Percentiles rank a stretch among this genome's conserved stretches.
Conservation (phyloP, 2,797 vertebrate genomes). For the Carapus acus region DNA sequence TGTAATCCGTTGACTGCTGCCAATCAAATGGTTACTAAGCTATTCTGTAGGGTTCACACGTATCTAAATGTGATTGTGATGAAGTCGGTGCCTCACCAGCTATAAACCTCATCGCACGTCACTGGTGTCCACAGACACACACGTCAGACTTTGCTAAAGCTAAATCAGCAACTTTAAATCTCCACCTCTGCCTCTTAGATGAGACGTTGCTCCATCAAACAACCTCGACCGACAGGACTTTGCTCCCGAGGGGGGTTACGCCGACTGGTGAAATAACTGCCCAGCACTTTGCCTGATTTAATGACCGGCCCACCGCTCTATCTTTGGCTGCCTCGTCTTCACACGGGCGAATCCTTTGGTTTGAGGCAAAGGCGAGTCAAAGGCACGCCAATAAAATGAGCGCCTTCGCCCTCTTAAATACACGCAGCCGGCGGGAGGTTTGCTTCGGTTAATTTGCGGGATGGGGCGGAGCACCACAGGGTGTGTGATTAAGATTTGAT, state of each 20-base stretch:
- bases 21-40: too few species aligned
- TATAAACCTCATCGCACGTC: too few species aligned
- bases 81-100: too few species aligned
- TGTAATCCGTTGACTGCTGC: too few species aligned
- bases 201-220: slow-evolving; percentile 1
- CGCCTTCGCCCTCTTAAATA: slow-evolving; percentile 1
- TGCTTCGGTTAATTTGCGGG: neutral
- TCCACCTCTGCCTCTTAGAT: neutral
- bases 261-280: slow-evolving; percentile 7
- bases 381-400: slow-evolving; percentile 7
- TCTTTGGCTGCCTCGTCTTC: slow-evolving; percentile 7
- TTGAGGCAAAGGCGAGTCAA: neutral
- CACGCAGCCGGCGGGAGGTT: neutral
- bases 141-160: neutral
- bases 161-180: neutral
- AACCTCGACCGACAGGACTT: neutral
- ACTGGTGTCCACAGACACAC: neutral
- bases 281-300: slow-evolving; percentile 10
- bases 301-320: neutral
- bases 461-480: neutral
- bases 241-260: slow-evolving; percentile 5
- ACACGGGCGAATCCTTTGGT: neutral
- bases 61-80: too few species aligned
- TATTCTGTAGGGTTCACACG: too few species aligned
- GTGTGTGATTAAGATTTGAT: neutral